Evolutionary conservation across 2,888 invertebrate species (phyloP), one percentile per base, ranked within the genome.

Genomic region (Microctonus brassicae): DNA sequence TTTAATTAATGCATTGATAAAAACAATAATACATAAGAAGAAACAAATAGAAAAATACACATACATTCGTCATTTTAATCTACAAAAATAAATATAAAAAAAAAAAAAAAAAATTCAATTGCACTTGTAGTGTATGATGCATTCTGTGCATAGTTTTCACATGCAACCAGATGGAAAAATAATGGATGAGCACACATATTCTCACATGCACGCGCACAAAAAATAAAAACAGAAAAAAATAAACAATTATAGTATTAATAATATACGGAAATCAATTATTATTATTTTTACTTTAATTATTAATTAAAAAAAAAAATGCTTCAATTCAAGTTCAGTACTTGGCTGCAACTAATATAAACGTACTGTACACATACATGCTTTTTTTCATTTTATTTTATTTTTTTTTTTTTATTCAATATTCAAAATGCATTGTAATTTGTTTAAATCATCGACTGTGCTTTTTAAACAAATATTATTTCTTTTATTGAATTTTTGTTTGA

Each of bases 191-290:
- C 7, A 29, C 67, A 70, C 72, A 65, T 39, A 74, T 70, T 72
- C 60, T 39, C 57, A 67, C 39, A 47, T 26, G 63, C 74, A 75
- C 70, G 68, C 73, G 74, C 70, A 74, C 72, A 70, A 69, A 70
- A 62, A 68, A 64, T 52, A 71, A 71, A 73, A 55, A 17, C 17
- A n/a, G 26, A 42, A 36, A 39, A 36, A 22, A 36, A 20, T 62
- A 24, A 72, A 47, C 57, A 62, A 73, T 72, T 72, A 26, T 78
- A 78, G 77, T 78, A 78, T 78, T 78, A 78, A 73, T 73, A 70
- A 61, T 64, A 29, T 61, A 29, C 52, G 20, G 36, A 60, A 33
- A 42, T 61, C 70, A 62, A 67, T 13, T 65, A 60, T 62, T 20
- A 10, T 36, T 13, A 57, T n/a, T 20, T 17, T 13, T 39, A 36